These are phyloP conservation scores for Etheostoma perlongum DNA, from an alignment of 2,797 vertebrate genomes.

Conservation along the genomic window DNA sequence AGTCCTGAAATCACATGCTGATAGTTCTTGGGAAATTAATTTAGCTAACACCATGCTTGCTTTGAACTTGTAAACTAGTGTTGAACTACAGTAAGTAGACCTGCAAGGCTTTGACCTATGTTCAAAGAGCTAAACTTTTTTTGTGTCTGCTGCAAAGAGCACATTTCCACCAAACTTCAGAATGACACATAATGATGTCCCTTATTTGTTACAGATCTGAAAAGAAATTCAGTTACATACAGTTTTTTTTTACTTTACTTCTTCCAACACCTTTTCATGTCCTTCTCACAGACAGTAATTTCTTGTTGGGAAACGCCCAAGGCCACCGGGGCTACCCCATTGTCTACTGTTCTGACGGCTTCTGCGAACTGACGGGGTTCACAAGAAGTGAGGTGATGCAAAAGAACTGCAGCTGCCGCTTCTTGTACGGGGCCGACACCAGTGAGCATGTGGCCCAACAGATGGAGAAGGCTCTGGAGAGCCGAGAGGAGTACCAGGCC, in stretches of 20 bases:
- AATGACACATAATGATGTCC: constrained; percentile 3
- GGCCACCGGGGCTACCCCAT: constrained; percentile 95
- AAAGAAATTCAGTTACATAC: too few species aligned
- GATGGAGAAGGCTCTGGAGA: constrained; percentile 93
- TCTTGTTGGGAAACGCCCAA: constrained; percentile 96
- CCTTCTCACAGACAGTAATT: constrained; percentile 92
- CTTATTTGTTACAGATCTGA: background rate
- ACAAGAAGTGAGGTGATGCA: constrained; percentile 97
- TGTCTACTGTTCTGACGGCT: constrained; percentile 98
- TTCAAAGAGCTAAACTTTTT: constrained; percentile 58
- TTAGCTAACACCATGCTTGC: constrained; percentile 47
- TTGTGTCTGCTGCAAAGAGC: constrained; percentile 40
- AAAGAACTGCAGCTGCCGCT: constrained; percentile 96
- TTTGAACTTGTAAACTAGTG: constrained; percentile 45
- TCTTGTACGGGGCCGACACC: constrained; percentile 93
- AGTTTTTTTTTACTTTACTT: background rate
- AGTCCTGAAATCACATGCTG: constrained; percentile 18
- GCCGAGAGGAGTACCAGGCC: constrained; percentile 92
- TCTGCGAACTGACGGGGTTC: constrained; percentile 96
- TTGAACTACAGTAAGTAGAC: constrained; percentile 18
- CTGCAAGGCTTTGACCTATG: constrained; percentile 40
- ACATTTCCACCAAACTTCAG: constrained; percentile 16
- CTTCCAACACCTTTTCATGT: constrained; percentile 22
- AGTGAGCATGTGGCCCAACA: constrained; percentile 90
- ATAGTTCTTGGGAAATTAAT: constrained; percentile 53